These are phyloP conservation scores for Coelogynopora nodosa DNA, from an alignment of 2,888 invertebrate species.

Conservation along the genomic window DNA sequence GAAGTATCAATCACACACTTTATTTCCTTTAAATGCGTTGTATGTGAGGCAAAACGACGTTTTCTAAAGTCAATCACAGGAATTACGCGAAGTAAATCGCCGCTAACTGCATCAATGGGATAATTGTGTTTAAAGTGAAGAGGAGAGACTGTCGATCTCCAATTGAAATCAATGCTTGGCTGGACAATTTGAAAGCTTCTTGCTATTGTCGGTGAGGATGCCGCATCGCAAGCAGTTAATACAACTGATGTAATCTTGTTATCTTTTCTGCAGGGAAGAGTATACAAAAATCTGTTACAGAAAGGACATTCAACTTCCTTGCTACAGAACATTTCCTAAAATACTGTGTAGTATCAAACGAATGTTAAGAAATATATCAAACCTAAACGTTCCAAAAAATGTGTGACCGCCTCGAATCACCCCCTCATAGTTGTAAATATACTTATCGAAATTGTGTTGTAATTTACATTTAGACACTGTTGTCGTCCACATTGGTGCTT, in stretches of 20 bases:
- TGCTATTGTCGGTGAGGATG: background rate
- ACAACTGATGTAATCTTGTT: background rate
- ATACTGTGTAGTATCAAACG: too few relatives aligned
- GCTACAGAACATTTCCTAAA: background rate
- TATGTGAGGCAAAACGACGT: background rate
- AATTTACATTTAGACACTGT: too few relatives aligned
- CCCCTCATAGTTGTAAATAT: too few relatives aligned
- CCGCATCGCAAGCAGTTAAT: background rate
- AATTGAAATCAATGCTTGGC: background rate
- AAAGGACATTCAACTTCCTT: background rate
- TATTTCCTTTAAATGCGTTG: background rate
- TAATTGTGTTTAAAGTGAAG: background rate
- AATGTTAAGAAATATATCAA: too few relatives aligned
- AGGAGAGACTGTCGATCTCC: background rate
- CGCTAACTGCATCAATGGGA: background rate
- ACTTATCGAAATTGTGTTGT: too few relatives aligned
- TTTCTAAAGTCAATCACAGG: background rate
- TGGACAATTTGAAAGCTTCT: background rate
- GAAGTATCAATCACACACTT: background rate
- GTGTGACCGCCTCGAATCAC: too few relatives aligned
- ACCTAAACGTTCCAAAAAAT: too few relatives aligned
- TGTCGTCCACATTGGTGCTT: too few relatives aligned
- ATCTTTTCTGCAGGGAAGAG: background rate
- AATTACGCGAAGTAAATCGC: background rate
- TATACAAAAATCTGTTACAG: background rate